Percentiles rank a stretch among this genome's conserved stretches.
Evolutionary conservation across 2,888 invertebrate species (phyloP).

Genomic region (Pyralis farinalis): DNA sequence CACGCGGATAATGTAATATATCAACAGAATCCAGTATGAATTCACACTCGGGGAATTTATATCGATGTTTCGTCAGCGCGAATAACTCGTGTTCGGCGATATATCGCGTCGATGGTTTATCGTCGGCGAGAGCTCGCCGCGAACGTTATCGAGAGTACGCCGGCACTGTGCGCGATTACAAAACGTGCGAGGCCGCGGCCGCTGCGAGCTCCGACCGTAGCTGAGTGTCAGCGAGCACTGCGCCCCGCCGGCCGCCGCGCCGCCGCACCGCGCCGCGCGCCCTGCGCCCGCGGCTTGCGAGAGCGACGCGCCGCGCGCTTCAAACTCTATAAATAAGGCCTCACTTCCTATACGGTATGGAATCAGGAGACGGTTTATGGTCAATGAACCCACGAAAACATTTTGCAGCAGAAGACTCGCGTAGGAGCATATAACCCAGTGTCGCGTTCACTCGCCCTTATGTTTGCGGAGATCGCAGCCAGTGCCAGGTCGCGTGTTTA

Average conservation of each 20-base stretch:
- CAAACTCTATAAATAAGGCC: slow-evolving; percentile 70
- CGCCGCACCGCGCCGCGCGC: too few relatives aligned
- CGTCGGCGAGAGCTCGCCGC: slow-evolving; percentile 57
- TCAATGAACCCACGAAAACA: slow-evolving; percentile 70
- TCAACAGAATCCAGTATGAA: slow-evolving; percentile 49
- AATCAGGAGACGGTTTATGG: slow-evolving; percentile 72
- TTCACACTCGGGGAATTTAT: slow-evolving; percentile 49
- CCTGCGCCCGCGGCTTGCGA: slow-evolving; percentile 25
- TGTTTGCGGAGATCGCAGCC: too few relatives aligned
- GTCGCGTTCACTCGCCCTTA: too few relatives aligned
- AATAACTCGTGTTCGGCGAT: slow-evolving; percentile 54
- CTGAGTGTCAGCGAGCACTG: slow-evolving; percentile 44
- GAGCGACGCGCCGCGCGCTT: slow-evolving; percentile 38
- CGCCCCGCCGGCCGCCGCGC: slow-evolving; percentile 27
- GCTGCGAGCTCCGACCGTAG: slow-evolving; percentile 45
- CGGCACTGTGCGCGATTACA: slow-evolving; percentile 53
- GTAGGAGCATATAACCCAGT: slow-evolving; percentile 23
- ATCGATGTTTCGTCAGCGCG: slow-evolving; percentile 44
- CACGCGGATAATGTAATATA: slow-evolving; percentile 47
- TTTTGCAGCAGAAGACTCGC: slow-evolving; percentile 41
- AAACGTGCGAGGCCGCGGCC: slow-evolving; percentile 30
- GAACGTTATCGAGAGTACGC: slow-evolving; percentile 62
- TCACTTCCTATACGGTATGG: slow-evolving; percentile 66
- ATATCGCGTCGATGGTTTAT: slow-evolving; percentile 30
- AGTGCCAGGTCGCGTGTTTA: too few relatives aligned